Percentiles rank a stretch among this genome's conserved stretches.
These are phyloP conservation scores for Drosophila crucigera DNA, from an alignment of 2,888 invertebrate species.

Conservation along the genomic window DNA sequence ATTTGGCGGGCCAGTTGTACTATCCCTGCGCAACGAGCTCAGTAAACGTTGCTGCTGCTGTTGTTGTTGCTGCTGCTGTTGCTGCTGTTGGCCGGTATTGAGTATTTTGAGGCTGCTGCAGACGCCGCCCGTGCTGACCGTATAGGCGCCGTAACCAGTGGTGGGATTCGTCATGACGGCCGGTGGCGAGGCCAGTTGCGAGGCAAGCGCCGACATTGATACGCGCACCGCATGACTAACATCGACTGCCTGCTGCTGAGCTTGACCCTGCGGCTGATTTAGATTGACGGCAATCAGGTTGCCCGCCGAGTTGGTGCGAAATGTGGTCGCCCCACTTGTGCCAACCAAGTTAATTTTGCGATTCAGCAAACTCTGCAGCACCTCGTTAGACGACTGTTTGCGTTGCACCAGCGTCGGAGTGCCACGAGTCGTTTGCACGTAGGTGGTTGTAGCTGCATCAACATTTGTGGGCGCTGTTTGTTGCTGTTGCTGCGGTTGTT, in stretches of 20 bases:
- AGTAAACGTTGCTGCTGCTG: constrained; percentile 82
- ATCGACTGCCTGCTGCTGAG: constrained; percentile 50
- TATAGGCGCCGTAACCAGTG: constrained; percentile 81
- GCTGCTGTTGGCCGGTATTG: constrained; percentile 73
- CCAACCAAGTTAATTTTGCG: constrained; percentile 83
- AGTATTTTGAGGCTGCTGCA: constrained; percentile 78
- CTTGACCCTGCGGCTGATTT: constrained; percentile 57
- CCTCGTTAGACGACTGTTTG: constrained; percentile 83
- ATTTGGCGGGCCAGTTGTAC: constrained; percentile 83
- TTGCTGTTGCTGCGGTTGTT: constrained; percentile 70
- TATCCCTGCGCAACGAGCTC: constrained; percentile 85
- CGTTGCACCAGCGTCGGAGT: constrained; percentile 72
- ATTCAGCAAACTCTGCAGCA: constrained; percentile 83
- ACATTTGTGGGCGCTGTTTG: constrained; percentile 62
- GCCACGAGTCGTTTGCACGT: constrained; percentile 76
- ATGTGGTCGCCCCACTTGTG: constrained; percentile 71
- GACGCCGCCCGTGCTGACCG: constrained; percentile 71
- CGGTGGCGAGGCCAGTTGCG: constrained; percentile 85
- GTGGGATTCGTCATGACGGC: constrained; percentile 85
- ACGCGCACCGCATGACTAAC: constrained; percentile 84
- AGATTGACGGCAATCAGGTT: constrained; percentile 82
- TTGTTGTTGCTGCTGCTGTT: constrained; percentile 80
- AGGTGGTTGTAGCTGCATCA: constrained; percentile 72
- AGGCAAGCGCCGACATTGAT: constrained; percentile 85
- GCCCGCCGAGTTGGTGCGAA: constrained; percentile 82